Evolutionary conservation across 2,113 vertebrate species (phyloP).

Genomic region (Himantopus leucocephalus): DNA sequence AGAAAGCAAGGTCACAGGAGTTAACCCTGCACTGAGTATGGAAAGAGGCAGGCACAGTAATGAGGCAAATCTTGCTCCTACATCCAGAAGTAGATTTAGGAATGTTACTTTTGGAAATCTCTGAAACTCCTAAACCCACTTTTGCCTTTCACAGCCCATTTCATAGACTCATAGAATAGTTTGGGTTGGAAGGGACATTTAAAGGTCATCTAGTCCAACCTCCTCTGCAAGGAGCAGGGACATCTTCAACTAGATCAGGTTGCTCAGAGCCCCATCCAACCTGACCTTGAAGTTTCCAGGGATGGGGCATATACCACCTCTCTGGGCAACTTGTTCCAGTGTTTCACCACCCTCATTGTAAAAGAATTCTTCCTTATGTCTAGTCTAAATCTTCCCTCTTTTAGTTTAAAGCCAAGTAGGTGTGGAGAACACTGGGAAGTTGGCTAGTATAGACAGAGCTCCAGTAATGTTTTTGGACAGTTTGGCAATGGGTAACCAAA

Average conservation of each 20-base stretch:
- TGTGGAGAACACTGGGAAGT: background rate
- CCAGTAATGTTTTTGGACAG: background rate
- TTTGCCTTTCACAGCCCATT: background rate
- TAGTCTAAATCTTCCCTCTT: background rate
- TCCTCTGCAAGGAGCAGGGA: background rate
- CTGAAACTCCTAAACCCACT: background rate
- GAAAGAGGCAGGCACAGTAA: background rate
- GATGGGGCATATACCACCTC: background rate
- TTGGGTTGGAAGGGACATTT: background rate
- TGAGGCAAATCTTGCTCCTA: background rate
- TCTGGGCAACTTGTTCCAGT: background rate
- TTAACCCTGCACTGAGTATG: background rate
- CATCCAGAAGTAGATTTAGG: background rate
- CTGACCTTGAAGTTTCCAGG: background rate
- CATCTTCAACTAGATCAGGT: background rate
- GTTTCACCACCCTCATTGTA: background rate
- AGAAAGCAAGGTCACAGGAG: background rate
- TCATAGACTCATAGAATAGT: background rate
- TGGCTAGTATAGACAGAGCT: background rate
- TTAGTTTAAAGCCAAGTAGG: background rate
- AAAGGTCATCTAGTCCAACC: background rate
- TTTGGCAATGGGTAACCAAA: background rate
- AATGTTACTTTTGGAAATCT: background rate
- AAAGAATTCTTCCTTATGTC: background rate
- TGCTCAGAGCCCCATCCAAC: background rate